Base-by-base conservation (phyloP, 2,888 invertebrate genomes). In the Masnerella sp. region DNA sequence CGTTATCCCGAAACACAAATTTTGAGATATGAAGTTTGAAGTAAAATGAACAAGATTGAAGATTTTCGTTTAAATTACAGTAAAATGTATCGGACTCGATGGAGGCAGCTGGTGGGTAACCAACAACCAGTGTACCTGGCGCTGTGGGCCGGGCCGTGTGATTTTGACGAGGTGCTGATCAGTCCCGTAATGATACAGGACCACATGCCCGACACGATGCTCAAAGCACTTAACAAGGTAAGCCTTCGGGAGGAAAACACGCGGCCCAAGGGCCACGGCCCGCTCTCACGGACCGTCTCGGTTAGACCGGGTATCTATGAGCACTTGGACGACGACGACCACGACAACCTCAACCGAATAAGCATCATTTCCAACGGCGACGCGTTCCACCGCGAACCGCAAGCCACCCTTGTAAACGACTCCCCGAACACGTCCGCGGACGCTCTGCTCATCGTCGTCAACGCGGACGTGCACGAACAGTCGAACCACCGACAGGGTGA, bases 161-260 rank as follows among this genome's bases (percentile, higher is more conserved):
- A 95, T 85, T 96, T 96, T 85, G 94, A 95, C 85, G 94, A 96
- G 88, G 95, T 96, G 14, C 90, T 96, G 58, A 95, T 96, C 76
- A 95, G 95, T 18, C 96, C 96, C 0, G 94, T 94, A 51, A 96
- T 96, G 95, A 90, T 96, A 72, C 94, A 95, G 87, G 96, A 96
- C 87, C 96, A 96, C 87, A 95, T 96, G 95, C 95, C 96, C 22
- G 95, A 96, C 85, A 93, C 92, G 86, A 93, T 96, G 67, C 89
- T 96, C 79, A 92, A 93, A 75, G 95, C 95, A 20, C 89, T 96
- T 74, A 92, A 94, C 88, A 94, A 95, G 93, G 95, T 96, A 92
- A 89, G 90, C 79, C 34, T 47, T 62, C 30, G 51, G 5, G 18
- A 11, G 9, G 20, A 11, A 71, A 72, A 34, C 28, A 61, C 75